phyloP scores from a whole-genome alignment of 2,888 invertebrate species.

The Standfussiana lucernea region DNA sequence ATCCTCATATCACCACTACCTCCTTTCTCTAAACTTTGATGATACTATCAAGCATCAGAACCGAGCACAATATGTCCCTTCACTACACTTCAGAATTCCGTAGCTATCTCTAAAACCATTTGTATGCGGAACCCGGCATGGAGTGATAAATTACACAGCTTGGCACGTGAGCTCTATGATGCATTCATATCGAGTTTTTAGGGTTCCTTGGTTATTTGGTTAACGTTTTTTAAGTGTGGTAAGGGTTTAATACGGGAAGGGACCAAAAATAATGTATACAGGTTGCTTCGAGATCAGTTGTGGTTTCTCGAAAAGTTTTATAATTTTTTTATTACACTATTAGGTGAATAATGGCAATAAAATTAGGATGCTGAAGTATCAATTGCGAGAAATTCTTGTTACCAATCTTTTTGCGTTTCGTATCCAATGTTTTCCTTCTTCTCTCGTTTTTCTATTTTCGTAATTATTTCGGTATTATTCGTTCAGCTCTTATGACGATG shows the following conservation, averaged over 20 bases:
- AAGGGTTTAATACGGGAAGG: conserved; percentile 2
- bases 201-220: conserved; percentile 52
- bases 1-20: background rate
- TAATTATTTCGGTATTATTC: no score
- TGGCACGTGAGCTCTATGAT: conserved; percentile 71
- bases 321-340: background rate
- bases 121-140: conserved; percentile 65
- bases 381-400: background rate
- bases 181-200: conserved; percentile 69
- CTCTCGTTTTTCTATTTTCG: no score
- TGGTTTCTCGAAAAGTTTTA: background rate
- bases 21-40: conserved; percentile 39
- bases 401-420: background rate
- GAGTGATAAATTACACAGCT: conserved; percentile 71
- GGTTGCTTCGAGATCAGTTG: background rate
- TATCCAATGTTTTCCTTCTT: background rate
- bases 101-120: conserved; percentile 64
- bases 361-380: background rate
- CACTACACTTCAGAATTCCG: conserved; percentile 61
- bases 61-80: conserved; percentile 62
- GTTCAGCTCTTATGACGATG: background rate
- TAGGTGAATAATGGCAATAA: background rate
- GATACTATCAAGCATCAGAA: conserved; percentile 48
- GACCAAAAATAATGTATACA: background rate
- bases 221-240: conserved; percentile 13